Base-by-base conservation (phyloP, 1,140 invertebrate species). In the Holotrichia oblita region DNA sequence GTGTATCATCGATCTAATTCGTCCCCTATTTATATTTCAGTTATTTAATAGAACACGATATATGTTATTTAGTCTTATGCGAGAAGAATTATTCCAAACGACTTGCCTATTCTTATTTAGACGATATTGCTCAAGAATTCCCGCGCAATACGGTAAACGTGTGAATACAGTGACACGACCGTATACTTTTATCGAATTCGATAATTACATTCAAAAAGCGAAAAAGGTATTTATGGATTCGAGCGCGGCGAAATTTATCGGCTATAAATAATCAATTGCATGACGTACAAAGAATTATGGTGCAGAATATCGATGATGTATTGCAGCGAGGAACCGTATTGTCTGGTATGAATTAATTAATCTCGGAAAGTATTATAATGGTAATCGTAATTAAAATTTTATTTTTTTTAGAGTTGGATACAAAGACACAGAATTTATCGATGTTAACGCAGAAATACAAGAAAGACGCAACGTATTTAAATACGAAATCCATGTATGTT, bases 271-370 rank as follows among this genome's bases (percentile, higher is more conserved):
- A 92, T 79, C 98, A 99, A 87, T 89, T 99, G 22, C 97, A 99
- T 86, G 98, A 99, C 90, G 98, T 99, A 44, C 98, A 99, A 85
- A 92, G 97, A 85, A 99, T 99, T 84, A 99, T 99, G 98, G 98
- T 99, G 80, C 97, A 99, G 88, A 99, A 99, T 89, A 99, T 99
- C 84, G 98, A 99, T 88, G 98, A 99, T 90, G 98, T 99, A 73
- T 90, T 99, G 80, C 96, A 99, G 87, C 90, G 98, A 83, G 98
- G 98, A 76, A 96, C 97, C 75, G 94, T 98, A 64, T 89, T 99
- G 75, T 98, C 97, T 88, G 97, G 97, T 98, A 89, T n/a, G n/a
- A n/a, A n/a, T n/a, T n/a, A 85, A 74, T 77, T 14, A 81, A 40
- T 0, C 48, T 80, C 17, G 74, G 2, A 14, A 27, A 24, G 8